Base-by-base conservation (phyloP, 2,113 vertebrate species). In the Rissa tridactyla region DNA sequence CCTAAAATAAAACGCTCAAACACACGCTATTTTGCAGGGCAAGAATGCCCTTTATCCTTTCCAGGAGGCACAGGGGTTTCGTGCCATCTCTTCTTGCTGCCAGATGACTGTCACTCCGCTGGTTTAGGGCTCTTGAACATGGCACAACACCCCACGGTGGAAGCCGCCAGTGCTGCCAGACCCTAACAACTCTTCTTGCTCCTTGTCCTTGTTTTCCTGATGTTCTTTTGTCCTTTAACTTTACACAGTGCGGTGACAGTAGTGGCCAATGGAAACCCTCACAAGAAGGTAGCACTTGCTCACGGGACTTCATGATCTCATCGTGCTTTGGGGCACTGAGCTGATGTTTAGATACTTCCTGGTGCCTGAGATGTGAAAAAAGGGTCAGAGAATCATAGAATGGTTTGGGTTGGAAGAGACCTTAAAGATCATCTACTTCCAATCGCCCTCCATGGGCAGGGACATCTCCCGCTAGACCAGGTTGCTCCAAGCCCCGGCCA, bases 221-320 rank as follows among this genome's bases (percentile, higher is more conserved):
- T 42, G 5, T 47, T 47, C 44, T 49, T 82, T 32, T 13, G 18
- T 34, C 27, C 54, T 51, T 47, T 8, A 4, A 21, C 15, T 54
- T 62, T 10, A 38, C 27, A 23, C 14, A 15, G 2, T 2, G 10
- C 10, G 42, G 49, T 27, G 58, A 27, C 29, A 18, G 13, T 3
- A 2, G 0, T 0, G 44, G 44, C 13, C 32, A 25, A 2, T 0
- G 10, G 23, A 69, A 64, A 42, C 38, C 62, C 42, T 42, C 62
- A 64, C 26, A 64, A 29, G 62, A 42, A 64, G 62, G 62, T 13
- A 64, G 62, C 11, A 17, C 61, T 64, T 64, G 61, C 26, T 30
- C 18, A 40, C 2, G 2, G 62, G 62, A 64, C 36, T 42, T 64
- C 8, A 9, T 13, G 29, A 42, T 29, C 38, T 64, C 62, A 64